Evolutionary conservation across 2,113 vertebrate genomes (phyloP), one percentile per base, ranked within the genome.

Genomic region (Castor canadensis): DNA sequence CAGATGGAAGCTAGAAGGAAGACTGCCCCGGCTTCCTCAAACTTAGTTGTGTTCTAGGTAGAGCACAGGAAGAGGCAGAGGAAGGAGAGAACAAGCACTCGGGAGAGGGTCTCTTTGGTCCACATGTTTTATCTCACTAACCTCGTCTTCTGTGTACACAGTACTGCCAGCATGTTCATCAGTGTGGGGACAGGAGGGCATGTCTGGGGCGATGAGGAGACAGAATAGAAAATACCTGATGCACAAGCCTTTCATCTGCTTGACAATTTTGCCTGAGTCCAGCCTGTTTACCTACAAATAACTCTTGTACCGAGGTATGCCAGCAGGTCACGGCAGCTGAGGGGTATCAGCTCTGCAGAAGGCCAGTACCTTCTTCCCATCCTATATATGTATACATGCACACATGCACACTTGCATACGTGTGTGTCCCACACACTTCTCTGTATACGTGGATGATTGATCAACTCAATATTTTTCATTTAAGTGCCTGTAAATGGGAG

Each of bases 401-500:
- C 1, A 12, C 0, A 3, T 1, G 19, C 2, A 5, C 1, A 9
- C 12, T 7, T 6, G 24, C 9, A 1, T 49, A 30, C 13, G 0
- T 19, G 15, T 20, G 32, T 2, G 2, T 4, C 9, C 16, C 1
- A 5, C 19, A 17, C 19, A 19, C 40, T 22, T 64, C n/a, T 71
- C 62, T 79, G 54, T 52, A 35, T 11, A 22, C 2, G 9, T 1
- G 47, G 52, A 8, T n/a, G 52, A 40, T 1, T 32, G 32, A 94
- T 56, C 71, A 32, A 83, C 30, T 76, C 81, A 38, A 9, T 72
- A 43, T 52, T 75, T 94, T 88, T 67, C 62, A 86, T 43, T 60
- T 76, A 62, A 83, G 79, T 72, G 35, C 35, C 69, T 64, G 6
- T 16, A 76, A 52, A 66, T 32, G 38, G 60, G 56, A 75, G 35